A percentile compares a stretch with the other conserved stretches of the same genome.
Conservation (phyloP, 2,113 vertebrate genomes). For the Gambusia holbrooki region DNA sequence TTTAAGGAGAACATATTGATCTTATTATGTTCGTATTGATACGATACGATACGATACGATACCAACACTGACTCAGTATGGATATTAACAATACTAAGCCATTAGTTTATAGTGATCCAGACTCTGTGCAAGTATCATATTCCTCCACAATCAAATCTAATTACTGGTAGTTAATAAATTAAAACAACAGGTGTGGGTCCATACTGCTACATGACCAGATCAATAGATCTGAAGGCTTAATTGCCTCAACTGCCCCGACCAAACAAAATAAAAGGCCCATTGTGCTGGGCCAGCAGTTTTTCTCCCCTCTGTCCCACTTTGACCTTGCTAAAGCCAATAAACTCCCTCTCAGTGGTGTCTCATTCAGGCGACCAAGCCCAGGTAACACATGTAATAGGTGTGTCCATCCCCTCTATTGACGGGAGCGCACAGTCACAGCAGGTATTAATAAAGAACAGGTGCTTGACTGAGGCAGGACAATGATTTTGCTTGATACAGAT, state of each 20-base stretch:
- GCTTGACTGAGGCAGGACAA: constrained; percentile 39
- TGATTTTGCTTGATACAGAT: constrained; percentile 59
- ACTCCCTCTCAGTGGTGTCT: constrained; percentile 34
- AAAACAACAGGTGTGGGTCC: constrained; percentile 53
- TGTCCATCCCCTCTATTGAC: constrained; percentile 49
- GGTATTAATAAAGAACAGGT: constrained; percentile 53
- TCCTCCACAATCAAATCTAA: constrained; percentile 59
- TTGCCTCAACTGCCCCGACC: constrained; percentile 66
- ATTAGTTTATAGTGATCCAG: constrained; percentile 23
- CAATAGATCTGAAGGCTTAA: constrained; percentile 77
- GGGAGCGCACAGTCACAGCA: constrained; percentile 35
- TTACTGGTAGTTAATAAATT: constrained; percentile 66
- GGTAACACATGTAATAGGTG: constrained; percentile 66
- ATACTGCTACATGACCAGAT: constrained; percentile 51
- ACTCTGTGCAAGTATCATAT: constrained; percentile 6
- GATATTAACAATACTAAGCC: too few species aligned
- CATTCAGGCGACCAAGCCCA: constrained; percentile 52
- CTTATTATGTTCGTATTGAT: too few species aligned
- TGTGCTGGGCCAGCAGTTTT: constrained; percentile 68
- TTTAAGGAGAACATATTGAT: too few species aligned
- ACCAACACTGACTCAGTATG: too few species aligned
- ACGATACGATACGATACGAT: too few species aligned
- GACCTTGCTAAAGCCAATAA: constrained; percentile 77
- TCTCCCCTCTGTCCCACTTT: constrained; percentile 42
- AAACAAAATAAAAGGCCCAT: constrained; percentile 73